A percentile compares a stretch with the other conserved stretches of the same genome.
These are phyloP conservation scores for Perca flavescens DNA, from an alignment of 2,113 vertebrate species.

Conservation along the genomic window DNA sequence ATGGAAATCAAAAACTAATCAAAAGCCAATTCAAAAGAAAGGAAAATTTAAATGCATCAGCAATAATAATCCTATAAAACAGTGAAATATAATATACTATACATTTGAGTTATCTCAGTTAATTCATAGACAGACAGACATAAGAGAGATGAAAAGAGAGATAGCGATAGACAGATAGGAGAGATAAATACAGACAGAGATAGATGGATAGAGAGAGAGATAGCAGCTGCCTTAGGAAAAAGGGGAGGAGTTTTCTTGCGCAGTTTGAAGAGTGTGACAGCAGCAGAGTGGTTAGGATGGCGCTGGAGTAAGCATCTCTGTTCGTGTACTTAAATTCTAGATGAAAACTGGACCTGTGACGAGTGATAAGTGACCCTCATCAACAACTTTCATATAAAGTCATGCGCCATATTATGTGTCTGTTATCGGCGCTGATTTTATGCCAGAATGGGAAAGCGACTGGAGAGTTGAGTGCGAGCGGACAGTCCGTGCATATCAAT, in stretches of 20 bases:
- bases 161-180: too few species aligned
- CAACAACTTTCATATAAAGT: not conserved
- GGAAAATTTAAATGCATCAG: too few species aligned
- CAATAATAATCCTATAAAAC: too few species aligned
- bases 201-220: too few species aligned
- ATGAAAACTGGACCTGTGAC: not conserved
- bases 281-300: slow-evolving; percentile 7
- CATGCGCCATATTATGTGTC: slow-evolving; percentile 38
- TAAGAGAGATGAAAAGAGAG: too few species aligned
- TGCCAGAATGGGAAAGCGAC: not conserved
- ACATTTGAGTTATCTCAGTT: too few species aligned
- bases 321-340: not conserved
- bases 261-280: not conserved
- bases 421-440: slow-evolving; percentile 27
- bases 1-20: too few species aligned
- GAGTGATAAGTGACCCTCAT: not conserved
- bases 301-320: not conserved
- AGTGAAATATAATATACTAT: too few species aligned
- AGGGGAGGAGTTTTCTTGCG: slow-evolving; percentile 55
- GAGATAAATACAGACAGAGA: not conserved
- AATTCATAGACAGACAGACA: too few species aligned
- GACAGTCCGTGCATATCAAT: slow-evolving; percentile 55
- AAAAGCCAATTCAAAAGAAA: too few species aligned
- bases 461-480: not conserved
- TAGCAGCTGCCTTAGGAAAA: not conserved